Evolutionary conservation across 2,113 vertebrate genomes (phyloP).

Genomic region (Pluvialis apricaria): DNA sequence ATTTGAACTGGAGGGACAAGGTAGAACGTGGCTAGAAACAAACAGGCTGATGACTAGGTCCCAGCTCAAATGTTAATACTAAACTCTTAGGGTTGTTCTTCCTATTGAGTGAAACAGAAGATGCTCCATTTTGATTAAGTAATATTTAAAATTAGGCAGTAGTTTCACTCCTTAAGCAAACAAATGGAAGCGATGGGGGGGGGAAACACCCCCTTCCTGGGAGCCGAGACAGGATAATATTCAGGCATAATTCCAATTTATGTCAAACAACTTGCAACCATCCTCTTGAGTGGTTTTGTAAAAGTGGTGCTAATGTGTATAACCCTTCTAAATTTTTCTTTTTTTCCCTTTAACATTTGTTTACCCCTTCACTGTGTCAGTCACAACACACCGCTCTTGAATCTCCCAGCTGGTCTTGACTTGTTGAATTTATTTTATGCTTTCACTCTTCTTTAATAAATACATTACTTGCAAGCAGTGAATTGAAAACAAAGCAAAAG

Average conservation of each 20-base stretch:
- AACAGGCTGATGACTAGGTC: neutral
- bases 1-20: neutral
- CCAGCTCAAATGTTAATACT: neutral
- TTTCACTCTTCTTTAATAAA: conserved; percentile 82
- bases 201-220: neutral
- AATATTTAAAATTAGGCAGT: neutral
- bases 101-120: neutral
- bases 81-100: neutral
- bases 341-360: conserved; percentile 74
- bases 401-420: conserved; percentile 79
- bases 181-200: neutral
- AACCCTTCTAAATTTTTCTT: conserved; percentile 67
- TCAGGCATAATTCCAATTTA: neutral
- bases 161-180: neutral
- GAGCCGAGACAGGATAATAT: neutral
- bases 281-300: conserved; percentile 82
- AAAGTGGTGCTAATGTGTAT: conserved; percentile 81
- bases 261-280: neutral
- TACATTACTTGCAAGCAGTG: conserved; percentile 86
- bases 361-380: conserved; percentile 82
- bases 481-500: conserved; percentile 81
- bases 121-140: neutral
- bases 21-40: neutral
- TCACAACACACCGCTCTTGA: conserved; percentile 84
- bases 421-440: conserved; percentile 85